phyloP scores from a whole-genome alignment of 2,113 vertebrate species.

The Chaetodon auriga region DNA sequence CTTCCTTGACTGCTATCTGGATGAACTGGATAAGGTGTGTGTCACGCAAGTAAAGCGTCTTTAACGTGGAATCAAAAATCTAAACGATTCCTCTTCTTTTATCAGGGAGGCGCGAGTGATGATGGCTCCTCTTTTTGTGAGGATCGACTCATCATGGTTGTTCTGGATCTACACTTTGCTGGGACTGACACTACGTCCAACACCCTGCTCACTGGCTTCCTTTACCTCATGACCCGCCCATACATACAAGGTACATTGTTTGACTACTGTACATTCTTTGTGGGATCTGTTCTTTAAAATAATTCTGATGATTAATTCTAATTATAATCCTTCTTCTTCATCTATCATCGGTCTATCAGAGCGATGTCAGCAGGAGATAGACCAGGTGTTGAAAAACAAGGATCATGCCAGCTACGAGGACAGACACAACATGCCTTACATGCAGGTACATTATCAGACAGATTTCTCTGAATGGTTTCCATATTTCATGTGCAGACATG shows the following conservation, averaged over 20 bases:
- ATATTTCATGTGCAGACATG: neutral
- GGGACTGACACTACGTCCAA: slow-evolving; percentile 5
- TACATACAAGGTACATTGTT: neutral
- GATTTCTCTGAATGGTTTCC: neutral
- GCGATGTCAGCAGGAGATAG: slow-evolving; percentile 21
- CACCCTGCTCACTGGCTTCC: slow-evolving; percentile 14
- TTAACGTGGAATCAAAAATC: neutral
- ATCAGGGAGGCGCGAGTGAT: neutral
- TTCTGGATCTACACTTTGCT: slow-evolving; percentile 4
- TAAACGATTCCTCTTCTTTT: neutral
- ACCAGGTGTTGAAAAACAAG: neutral
- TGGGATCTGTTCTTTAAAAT: neutral
- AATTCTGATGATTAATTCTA: too few species aligned
- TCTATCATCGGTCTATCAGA: neutral
- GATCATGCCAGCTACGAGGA: neutral
- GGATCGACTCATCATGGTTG: neutral
- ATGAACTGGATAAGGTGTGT: slow-evolving; percentile 64
- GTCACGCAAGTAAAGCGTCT: neutral
- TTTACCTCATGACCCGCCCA: neutral
- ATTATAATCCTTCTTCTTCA: neutral
- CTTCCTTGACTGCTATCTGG: slow-evolving; percentile 68
- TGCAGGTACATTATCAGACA: neutral
- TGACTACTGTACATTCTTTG: neutral
- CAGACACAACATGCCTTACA: slow-evolving; percentile 19
- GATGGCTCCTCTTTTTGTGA: neutral